These are phyloP conservation scores for Enteromius treurensis DNA, from an alignment of 2,797 vertebrate species.

Conservation along the genomic window DNA sequence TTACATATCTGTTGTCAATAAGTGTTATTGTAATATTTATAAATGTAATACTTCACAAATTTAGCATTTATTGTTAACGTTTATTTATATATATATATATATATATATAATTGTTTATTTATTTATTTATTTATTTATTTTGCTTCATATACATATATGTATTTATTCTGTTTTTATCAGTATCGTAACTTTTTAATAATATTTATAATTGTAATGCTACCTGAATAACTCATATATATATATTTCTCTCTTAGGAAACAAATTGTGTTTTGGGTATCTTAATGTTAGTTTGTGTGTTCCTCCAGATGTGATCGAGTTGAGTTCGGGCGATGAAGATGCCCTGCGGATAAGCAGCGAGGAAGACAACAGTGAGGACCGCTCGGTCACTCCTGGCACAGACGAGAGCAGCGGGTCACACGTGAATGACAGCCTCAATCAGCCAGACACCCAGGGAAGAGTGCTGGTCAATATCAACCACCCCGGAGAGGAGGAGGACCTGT, in stretches of 20 bases:
- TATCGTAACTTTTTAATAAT: no score
- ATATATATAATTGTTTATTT: no score
- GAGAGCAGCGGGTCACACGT: conserved; percentile 96
- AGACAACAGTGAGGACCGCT: conserved; percentile 84
- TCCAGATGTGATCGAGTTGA: conserved; percentile 95
- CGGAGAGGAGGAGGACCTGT: conserved; percentile 93
- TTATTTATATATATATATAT: not conserved
- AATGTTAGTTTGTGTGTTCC: not conserved
- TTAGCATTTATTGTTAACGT: no score
- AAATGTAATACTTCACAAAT: no score
- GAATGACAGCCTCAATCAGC: conserved; percentile 91
- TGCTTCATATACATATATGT: no score
- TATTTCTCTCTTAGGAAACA: no score
- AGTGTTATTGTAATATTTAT: no score
- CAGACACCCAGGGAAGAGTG: conserved; percentile 88
- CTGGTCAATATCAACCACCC: conserved; percentile 98
- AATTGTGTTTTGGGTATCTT: not conserved
- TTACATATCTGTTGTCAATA: no score
- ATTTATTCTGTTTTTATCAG: no score
- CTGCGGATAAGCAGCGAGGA: conserved; percentile 92
- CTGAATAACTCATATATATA: no score
- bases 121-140: no score
- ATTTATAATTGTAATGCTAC: no score
- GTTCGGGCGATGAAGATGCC: conserved; percentile 93
- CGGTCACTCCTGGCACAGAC: conserved; percentile 77